Evolutionary conservation across 2,113 vertebrate genomes (phyloP), one percentile per base, ranked within the genome.

Genomic region (Fregetta grallaria): DNA sequence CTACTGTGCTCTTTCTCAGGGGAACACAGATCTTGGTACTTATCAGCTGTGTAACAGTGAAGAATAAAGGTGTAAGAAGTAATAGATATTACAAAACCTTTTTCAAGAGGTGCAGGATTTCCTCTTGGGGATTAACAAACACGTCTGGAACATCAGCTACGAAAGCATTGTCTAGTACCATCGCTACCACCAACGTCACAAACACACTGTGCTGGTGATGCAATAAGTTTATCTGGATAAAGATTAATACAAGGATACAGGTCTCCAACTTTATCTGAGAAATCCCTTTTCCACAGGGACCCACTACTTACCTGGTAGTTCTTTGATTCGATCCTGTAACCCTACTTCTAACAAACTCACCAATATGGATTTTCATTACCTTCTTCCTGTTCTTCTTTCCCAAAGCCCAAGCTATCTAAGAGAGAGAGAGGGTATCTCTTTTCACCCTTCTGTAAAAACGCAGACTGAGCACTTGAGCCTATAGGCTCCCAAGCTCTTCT

Each of bases 201-300:
- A 36, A 44, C 44, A n/a, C 16, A 7, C 32, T 4, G 11, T 7
- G 17, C 34, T 34, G n/a, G 19, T 21, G 58, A 50, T 4, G 30
- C 0, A 26, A 13, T 25, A 10, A 13, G 7, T 29, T 56, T 14
- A 8, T 3, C 8, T 12, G 30, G 23, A 16, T 40, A n/a, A 38
- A 18, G 38, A 29, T 49, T 32, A 23, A 42, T 15, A 15, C 20
- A 58, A 63, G 42, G 17, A 45, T 38, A 15, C 16, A 18, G 16
- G 50, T n/a, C 30, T 29, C 34, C 36, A 18, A 3, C 19, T 44
- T 38, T 4, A 15, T 11, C 21, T n/a, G 58, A 12, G 50, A 27
- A 61, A 79, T 21, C 14, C n/a, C 22, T 62, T 67, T 56, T 10
- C 73, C 74, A 6, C 1, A 50, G 34, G 52, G 40, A 50, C 44